A percentile compares a stretch with the other conserved stretches of the same genome.
Evolutionary conservation across 1,140 invertebrate species (phyloP).

Genomic region (Hypsibius dujardini): DNA sequence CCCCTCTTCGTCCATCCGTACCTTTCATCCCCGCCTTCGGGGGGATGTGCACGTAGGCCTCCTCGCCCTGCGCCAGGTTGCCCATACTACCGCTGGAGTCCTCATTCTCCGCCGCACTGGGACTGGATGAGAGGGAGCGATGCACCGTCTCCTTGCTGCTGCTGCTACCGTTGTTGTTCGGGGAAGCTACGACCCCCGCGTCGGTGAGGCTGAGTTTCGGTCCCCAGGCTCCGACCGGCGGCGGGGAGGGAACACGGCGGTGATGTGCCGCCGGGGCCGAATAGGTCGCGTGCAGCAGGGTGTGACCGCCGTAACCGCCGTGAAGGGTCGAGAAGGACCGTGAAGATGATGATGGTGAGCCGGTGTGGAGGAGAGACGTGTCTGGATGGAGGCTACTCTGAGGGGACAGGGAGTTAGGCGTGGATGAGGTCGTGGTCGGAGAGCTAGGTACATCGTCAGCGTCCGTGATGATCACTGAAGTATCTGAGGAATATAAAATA

Average conservation of each 20-base stretch:
- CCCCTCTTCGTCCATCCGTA: not conserved
- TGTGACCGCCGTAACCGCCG: not conserved
- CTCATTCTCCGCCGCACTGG: not conserved
- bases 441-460: not conserved
- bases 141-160: not conserved
- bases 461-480: not conserved
- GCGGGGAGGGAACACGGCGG: not conserved
- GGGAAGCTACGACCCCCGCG: no score
- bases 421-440: not conserved
- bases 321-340: not conserved
- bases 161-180: no score
- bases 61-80: not conserved
- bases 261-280: not conserved
- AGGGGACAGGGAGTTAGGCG: not conserved
- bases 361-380: not conserved
- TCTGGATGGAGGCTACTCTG: not conserved
- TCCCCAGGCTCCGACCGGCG: not conserved
- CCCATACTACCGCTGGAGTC: not conserved
- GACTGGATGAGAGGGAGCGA: conserved; percentile 7
- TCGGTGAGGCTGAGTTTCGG: no score
- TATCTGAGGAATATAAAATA: not conserved
- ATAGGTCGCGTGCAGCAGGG: not conserved
- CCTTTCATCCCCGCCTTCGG: conserved; percentile 8
- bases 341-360: not conserved
- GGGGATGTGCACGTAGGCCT: not conserved